A percentile compares a stretch with the other conserved stretches of the same genome.
Evolutionary conservation across 2,113 vertebrate species (phyloP).

Genomic region (Ursus arctos): DNA sequence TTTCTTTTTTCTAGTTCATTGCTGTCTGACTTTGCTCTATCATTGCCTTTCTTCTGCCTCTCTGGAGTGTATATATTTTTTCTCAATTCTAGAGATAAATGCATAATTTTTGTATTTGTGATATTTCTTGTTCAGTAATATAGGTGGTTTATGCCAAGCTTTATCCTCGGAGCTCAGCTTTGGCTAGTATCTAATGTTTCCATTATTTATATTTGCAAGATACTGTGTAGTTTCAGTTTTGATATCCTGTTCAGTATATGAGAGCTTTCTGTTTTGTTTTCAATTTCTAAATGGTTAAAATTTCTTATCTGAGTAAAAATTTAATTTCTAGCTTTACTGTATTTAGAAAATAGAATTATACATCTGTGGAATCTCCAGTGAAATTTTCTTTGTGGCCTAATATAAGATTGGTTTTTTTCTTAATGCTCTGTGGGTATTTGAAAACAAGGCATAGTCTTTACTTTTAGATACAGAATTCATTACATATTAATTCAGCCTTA

Average conservation of each 20-base stretch:
- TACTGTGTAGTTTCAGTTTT: slow-evolving; percentile 24
- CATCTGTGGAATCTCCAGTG: not conserved
- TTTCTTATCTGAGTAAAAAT: slow-evolving; percentile 20
- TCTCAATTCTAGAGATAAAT: not conserved
- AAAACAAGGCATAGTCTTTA: slow-evolving; percentile 1
- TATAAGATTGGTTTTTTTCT: not conserved
- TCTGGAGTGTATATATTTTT: not conserved
- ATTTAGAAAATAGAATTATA: not conserved
- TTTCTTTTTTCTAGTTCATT: not conserved
- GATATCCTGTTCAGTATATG: not conserved
- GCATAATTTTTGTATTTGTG: slow-evolving; percentile 14
- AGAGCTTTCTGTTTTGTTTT: slow-evolving; percentile 20
- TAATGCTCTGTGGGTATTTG: not conserved
- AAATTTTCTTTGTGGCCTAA: not conserved
- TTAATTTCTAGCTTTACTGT: not conserved
- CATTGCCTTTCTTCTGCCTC: slow-evolving; percentile 16
- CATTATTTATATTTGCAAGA: slow-evolving; percentile 19
- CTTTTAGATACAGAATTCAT: slow-evolving; percentile 40
- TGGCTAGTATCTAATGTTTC: not conserved
- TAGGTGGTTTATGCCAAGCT: slow-evolving; percentile 3
- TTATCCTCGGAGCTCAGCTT: not conserved
- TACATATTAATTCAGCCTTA: not conserved
- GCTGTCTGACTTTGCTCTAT: not conserved
- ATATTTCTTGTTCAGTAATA: slow-evolving; percentile 1
- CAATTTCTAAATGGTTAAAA: slow-evolving; percentile 3